Evolutionary conservation across 2,888 invertebrate genomes (phyloP).

Genomic region (Pachycephus smyrnensis): DNA sequence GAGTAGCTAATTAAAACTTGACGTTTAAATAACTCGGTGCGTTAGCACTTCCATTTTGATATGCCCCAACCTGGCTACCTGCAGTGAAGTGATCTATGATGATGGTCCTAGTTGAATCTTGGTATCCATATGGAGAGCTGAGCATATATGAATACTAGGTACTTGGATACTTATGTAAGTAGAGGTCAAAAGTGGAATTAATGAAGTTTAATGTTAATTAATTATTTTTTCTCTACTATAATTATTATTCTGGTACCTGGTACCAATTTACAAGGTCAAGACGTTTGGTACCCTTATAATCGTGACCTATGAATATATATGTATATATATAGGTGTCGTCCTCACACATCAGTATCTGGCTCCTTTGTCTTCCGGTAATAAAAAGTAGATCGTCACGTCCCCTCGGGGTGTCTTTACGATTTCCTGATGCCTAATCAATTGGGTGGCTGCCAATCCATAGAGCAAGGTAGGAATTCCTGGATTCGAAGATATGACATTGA

Average conservation of each 20-base stretch:
- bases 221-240: not conserved
- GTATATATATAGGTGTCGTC: not conserved
- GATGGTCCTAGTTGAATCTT: not conserved
- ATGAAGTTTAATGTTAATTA: not conserved
- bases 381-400: slow-evolving; percentile 85
- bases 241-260: not conserved
- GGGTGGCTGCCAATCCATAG: slow-evolving; percentile 89
- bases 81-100: not conserved
- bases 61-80: not conserved
- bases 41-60: slow-evolving; percentile 18
- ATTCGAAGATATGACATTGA: slow-evolving; percentile 41
- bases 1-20: slow-evolving; percentile 36
- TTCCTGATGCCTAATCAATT: slow-evolving; percentile 84
- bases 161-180: not conserved
- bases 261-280: not conserved
- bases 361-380: slow-evolving; percentile 90
- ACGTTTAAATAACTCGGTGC: slow-evolving; percentile 28
- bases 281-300: not conserved
- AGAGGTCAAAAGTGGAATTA: not conserved
- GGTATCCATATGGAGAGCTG: not conserved
- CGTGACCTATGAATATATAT: not conserved
- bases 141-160: not conserved
- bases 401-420: slow-evolving; percentile 79
- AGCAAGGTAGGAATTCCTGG: slow-evolving; percentile 90
- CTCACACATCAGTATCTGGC: slow-evolving; percentile 70